Evolutionary conservation across 2,113 vertebrate genomes (phyloP).

Genomic region (Sander lucioperca): DNA sequence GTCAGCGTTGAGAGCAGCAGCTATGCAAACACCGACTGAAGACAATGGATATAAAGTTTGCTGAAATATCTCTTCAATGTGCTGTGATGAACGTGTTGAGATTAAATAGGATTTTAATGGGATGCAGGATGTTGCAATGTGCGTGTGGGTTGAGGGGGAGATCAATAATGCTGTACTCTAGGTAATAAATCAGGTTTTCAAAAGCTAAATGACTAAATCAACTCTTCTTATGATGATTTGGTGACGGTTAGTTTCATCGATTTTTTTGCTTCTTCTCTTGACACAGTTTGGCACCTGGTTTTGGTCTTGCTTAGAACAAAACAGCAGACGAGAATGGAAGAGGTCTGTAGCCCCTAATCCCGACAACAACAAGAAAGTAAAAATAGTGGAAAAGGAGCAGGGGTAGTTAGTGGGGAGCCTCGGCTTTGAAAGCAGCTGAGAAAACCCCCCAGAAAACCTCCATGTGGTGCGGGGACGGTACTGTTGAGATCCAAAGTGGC

Average conservation of each 20-base stretch:
- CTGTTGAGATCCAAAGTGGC: slow-evolving; percentile 21
- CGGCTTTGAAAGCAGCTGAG: slow-evolving; percentile 37
- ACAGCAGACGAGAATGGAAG: slow-evolving; percentile 9
- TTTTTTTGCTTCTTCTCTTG: slow-evolving; percentile 63
- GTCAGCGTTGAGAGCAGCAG: slow-evolving; percentile 46
- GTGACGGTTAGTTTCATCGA: slow-evolving; percentile 9
- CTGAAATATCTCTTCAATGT: neutral
- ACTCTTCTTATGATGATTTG: neutral
- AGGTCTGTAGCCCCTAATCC: neutral
- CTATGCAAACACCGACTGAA: slow-evolving; percentile 13
- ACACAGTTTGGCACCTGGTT: slow-evolving; percentile 78
- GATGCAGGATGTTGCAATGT: neutral
- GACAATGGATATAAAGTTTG: neutral
- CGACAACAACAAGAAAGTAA: neutral
- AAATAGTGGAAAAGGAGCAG: neutral
- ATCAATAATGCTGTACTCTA: neutral
- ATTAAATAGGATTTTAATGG: slow-evolving; percentile 5
- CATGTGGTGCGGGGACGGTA: slow-evolving; percentile 21
- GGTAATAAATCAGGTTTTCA: neutral
- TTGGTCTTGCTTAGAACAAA: slow-evolving; percentile 65
- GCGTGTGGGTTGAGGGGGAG: neutral
- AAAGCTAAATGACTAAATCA: neutral
- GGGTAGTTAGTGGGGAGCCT: slow-evolving; percentile 39
- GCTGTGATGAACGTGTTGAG: neutral
- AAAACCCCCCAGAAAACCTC: slow-evolving; percentile 29